phyloP scores from a whole-genome alignment of 2,797 vertebrate genomes.

The Sciaenops ocellatus region DNA sequence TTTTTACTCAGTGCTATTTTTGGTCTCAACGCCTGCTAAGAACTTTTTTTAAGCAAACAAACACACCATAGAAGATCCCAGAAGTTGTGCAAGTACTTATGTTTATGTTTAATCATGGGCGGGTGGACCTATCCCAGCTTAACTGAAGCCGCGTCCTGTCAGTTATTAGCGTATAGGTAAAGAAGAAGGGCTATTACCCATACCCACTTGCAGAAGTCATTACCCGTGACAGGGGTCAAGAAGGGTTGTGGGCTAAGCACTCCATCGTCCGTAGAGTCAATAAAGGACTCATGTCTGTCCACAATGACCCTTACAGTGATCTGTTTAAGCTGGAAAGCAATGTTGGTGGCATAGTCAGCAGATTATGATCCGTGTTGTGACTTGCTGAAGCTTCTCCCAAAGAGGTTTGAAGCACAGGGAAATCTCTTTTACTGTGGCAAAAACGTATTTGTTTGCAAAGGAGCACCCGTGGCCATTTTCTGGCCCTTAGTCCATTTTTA shows the following conservation, averaged over 20 bases:
- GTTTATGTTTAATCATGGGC: slow-evolving; percentile 38
- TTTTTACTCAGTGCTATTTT: slow-evolving; percentile 39
- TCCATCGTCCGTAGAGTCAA: slow-evolving; percentile 83
- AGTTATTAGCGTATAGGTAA: slow-evolving; percentile 43
- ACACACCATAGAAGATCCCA: slow-evolving; percentile 16
- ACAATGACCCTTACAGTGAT: slow-evolving; percentile 71
- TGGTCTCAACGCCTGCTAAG: slow-evolving; percentile 20
- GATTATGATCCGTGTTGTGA: slow-evolving; percentile 53
- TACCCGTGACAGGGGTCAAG: slow-evolving; percentile 86
- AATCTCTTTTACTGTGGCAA: slow-evolving; percentile 2
- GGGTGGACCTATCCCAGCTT: slow-evolving; percentile 12
- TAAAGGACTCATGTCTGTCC: slow-evolving; percentile 82
- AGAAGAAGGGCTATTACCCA: slow-evolving; percentile 59
- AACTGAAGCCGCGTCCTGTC: slow-evolving; percentile 28
- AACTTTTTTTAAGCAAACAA: slow-evolving; percentile 42
- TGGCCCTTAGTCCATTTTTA: slow-evolving; percentile 41
- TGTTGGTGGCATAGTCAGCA: slow-evolving; percentile 51
- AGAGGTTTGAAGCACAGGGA: slow-evolving; percentile 10
- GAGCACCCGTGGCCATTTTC: slow-evolving; percentile 36
- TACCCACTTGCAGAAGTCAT: slow-evolving; percentile 75
- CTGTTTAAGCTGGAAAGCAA: slow-evolving; percentile 57
- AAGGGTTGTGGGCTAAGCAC: slow-evolving; percentile 83
- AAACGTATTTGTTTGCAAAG: slow-evolving; percentile 19
- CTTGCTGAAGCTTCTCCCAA: slow-evolving; percentile 32
- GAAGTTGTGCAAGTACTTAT: slow-evolving; percentile 36